Conservation (phyloP, 2,888 invertebrate genomes). For the Hydrotaea diabolus region DNA sequence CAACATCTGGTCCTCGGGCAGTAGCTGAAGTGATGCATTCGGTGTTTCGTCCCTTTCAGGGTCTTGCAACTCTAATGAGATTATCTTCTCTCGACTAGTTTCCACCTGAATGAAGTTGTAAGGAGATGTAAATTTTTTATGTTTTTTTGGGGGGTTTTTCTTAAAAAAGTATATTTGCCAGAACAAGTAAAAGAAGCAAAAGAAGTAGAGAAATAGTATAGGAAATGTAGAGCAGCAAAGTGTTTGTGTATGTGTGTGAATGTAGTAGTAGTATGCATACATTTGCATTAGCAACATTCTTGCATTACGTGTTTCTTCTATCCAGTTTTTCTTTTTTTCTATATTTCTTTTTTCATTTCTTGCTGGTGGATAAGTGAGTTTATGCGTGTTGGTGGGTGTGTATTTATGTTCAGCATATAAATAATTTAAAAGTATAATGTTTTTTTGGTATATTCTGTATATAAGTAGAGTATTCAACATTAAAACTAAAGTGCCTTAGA, state of each 20-base stretch:
- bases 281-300: slow-evolving; percentile 37
- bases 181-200: slow-evolving; percentile 12
- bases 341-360: neutral
- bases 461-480: neutral
- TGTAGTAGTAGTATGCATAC: slow-evolving; percentile 32
- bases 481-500: slow-evolving; percentile 27
- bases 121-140: slow-evolving; percentile 73
- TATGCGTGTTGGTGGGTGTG: neutral
- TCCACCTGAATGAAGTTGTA: slow-evolving; percentile 85
- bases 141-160: slow-evolving; percentile 6
- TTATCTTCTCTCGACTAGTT: slow-evolving; percentile 94
- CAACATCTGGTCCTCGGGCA: slow-evolving; percentile 50
- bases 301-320: slow-evolving; percentile 30
- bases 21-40: slow-evolving; percentile 62
- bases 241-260: slow-evolving; percentile 15
- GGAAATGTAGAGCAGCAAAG: slow-evolving; percentile 11
- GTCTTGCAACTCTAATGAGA: slow-evolving; percentile 90
- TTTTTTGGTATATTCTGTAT: neutral
- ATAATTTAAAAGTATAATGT: slow-evolving; percentile 32
- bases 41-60: slow-evolving; percentile 77
- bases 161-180: slow-evolving; percentile 6
- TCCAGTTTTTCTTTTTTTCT: neutral
- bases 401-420: slow-evolving; percentile 21
- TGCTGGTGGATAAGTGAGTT: neutral
- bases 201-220: slow-evolving; percentile 39